phyloP scores from a whole-genome alignment of 2,113 vertebrate genomes.

The Nematolebias whitei region DNA sequence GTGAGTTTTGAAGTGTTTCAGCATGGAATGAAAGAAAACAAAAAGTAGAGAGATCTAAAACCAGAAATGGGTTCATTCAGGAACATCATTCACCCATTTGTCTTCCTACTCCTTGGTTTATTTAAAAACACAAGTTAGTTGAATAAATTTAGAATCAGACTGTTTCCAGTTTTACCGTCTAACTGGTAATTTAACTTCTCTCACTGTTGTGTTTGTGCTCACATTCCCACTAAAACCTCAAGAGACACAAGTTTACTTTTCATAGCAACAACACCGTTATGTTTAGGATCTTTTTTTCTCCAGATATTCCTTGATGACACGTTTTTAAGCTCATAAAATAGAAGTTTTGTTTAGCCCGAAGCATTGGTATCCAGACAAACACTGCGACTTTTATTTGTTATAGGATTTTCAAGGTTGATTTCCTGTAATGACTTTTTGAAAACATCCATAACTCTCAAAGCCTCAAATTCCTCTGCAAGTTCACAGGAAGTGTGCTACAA shows the following conservation, averaged over 20 bases:
- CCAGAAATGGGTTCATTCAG: too few relatives aligned
- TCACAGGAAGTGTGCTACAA: constrained; percentile 76
- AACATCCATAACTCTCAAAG: constrained; percentile 60
- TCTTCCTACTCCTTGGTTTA: constrained; percentile 31
- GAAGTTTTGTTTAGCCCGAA: constrained; percentile 18
- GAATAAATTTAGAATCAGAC: constrained; percentile 63
- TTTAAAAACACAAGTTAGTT: constrained; percentile 13
- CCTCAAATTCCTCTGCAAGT: constrained; percentile 70
- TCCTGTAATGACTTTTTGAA: constrained; percentile 62
- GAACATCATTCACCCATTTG: constrained; percentile 1
- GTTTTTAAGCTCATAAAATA: constrained; percentile 25
- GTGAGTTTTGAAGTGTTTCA: too few relatives aligned
- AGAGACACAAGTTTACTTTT: constrained; percentile 38
- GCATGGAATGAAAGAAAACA: too few relatives aligned
- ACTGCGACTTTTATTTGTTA: constrained; percentile 24
- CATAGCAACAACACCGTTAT: constrained; percentile 47
- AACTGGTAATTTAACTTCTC: constrained; percentile 65
- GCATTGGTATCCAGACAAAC: constrained; percentile 30
- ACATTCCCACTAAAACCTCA: constrained; percentile 62
- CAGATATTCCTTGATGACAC: constrained; percentile 22
- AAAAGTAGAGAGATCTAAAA: too few relatives aligned
- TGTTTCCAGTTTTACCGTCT: constrained; percentile 51
- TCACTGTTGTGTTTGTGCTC: constrained; percentile 58
- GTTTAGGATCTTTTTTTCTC: constrained; percentile 34
- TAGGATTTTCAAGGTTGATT: constrained; percentile 53